Evolutionary conservation across 2,888 invertebrate species (phyloP).

Genomic region (Lepidonotus clava): DNA sequence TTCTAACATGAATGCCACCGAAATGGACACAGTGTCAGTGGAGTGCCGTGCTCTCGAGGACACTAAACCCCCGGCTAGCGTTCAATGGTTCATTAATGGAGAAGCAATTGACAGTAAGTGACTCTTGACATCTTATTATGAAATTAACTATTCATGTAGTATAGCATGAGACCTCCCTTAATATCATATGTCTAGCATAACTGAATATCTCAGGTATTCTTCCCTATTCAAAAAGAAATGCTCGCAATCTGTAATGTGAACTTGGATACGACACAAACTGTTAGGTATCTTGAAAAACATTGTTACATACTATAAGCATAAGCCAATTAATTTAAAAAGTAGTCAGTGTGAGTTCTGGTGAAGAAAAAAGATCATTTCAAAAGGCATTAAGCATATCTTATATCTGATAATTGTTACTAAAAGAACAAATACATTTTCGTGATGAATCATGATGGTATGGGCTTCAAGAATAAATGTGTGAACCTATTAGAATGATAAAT

Average conservation of each 20-base stretch:
- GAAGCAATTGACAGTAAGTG: constrained; percentile 43
- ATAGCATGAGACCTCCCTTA: background rate
- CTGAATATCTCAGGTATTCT: too few relatives aligned
- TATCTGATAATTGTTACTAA: background rate
- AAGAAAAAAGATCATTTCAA: too few relatives aligned
- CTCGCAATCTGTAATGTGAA: too few relatives aligned
- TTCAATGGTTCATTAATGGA: constrained; percentile 55
- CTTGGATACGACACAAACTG: too few relatives aligned
- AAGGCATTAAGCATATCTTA: background rate
- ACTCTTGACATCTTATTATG: too few relatives aligned
- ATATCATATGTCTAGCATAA: background rate
- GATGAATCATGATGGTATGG: background rate
- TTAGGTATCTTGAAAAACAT: too few relatives aligned
- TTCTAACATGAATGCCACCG: constrained; percentile 61
- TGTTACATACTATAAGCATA: too few relatives aligned
- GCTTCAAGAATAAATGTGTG: too few relatives aligned
- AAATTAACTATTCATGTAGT: background rate
- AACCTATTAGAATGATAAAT: background rate
- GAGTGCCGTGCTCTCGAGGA: constrained; percentile 52
- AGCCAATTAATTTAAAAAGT: too few relatives aligned
- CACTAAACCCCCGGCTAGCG: constrained; percentile 55
- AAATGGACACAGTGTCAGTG: constrained; percentile 51
- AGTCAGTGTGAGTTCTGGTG: too few relatives aligned
- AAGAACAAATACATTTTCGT: too few relatives aligned
- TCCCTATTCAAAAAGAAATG: too few relatives aligned